phyloP scores from a whole-genome alignment of 1,140 invertebrate species.

The Popillia japonica region DNA sequence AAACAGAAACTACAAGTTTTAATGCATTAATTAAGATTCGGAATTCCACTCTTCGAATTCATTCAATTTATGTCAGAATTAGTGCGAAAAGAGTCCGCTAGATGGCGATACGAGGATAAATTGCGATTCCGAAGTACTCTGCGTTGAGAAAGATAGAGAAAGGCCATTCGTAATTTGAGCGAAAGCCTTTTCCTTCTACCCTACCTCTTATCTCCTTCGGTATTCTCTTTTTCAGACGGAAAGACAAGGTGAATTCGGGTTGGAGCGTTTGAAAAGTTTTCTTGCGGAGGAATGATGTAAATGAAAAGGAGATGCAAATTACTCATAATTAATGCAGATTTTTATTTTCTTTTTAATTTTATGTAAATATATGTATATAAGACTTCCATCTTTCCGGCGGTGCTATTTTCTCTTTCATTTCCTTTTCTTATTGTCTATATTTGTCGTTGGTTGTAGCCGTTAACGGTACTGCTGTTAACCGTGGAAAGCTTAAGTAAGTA shows the following conservation, averaged over 20 bases:
- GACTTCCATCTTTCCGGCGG: background rate
- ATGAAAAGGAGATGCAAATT: constrained; percentile 23
- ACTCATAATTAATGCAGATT: constrained; percentile 35
- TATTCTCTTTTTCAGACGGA: constrained; percentile 11
- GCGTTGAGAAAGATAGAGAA: background rate
- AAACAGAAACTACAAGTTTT: constrained; percentile 32
- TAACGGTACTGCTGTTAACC: background rate
- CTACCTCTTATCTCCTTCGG: background rate
- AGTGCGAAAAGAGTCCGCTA: background rate
- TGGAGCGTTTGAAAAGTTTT: constrained; percentile 12
- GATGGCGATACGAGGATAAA: background rate
- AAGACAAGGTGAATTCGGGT: background rate
- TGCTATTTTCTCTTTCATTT: constrained; percentile 21
- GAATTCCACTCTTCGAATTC: constrained; percentile 15
- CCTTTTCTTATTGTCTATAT: background rate
- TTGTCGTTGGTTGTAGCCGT: background rate
- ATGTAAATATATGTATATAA: constrained; percentile 29
- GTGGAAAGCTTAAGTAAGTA: background rate
- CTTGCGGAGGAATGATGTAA: background rate
- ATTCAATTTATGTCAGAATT: constrained; percentile 36
- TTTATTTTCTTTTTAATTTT: constrained; percentile 37
- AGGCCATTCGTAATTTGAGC: constrained; percentile 28
- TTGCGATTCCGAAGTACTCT: constrained; percentile 6
- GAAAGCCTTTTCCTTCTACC: constrained; percentile 14
- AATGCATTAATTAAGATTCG: constrained; percentile 39